phyloP scores from a whole-genome alignment of 1,140 invertebrate species.

The Ceratosolen solmsi region DNA sequence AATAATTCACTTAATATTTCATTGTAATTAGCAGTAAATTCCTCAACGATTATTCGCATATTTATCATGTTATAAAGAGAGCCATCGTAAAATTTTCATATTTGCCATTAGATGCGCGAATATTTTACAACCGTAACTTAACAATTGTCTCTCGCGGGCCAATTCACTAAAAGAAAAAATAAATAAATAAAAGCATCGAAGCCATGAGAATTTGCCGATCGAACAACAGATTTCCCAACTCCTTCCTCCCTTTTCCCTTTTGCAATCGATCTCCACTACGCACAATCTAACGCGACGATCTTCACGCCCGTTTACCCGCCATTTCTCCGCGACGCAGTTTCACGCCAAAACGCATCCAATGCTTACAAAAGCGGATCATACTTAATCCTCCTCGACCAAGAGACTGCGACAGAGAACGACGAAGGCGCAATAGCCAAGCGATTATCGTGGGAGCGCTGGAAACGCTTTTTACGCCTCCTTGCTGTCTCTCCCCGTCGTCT shows the following conservation, averaged over 20 bases:
- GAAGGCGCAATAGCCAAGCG: background rate
- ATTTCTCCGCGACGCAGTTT: background rate
- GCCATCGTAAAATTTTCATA: background rate
- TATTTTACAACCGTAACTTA: background rate
- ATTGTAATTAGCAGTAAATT: too few species aligned
- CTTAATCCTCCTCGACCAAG: background rate
- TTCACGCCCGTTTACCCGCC: background rate
- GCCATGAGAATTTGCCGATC: background rate
- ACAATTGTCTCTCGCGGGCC: too few species aligned
- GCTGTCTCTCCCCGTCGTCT: background rate
- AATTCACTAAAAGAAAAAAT: too few species aligned
- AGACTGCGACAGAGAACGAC: background rate
- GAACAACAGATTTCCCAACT: background rate
- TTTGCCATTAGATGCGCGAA: too few species aligned
- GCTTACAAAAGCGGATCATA: conserved; percentile 19
- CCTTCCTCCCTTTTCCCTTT: background rate
- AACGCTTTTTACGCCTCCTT: conserved; percentile 34
- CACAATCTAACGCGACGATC: background rate
- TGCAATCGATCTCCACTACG: background rate
- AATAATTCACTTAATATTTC: too few species aligned
- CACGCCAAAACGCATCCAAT: background rate
- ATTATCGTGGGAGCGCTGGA: conserved; percentile 18
- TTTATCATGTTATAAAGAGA: too few species aligned
- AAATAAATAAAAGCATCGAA: background rate
- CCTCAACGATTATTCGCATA: too few species aligned